Evolutionary conservation across 1,140 invertebrate genomes (phyloP).

Genomic region (Wasmannia auropunctata): DNA sequence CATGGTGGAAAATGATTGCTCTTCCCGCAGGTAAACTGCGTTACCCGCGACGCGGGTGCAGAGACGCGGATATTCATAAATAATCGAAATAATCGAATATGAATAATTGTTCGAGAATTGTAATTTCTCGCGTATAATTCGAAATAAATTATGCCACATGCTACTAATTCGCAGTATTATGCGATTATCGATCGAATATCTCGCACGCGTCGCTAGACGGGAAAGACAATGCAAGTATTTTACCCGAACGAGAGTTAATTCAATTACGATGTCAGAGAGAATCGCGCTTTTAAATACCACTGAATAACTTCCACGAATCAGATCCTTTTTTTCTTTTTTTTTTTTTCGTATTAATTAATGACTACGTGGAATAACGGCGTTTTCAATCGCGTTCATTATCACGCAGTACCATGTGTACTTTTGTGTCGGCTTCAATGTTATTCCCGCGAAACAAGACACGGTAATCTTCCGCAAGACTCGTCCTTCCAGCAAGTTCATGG

Average conservation of each 20-base stretch:
- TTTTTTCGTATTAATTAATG: slow-evolving; percentile 19
- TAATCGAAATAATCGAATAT: slow-evolving; percentile 45
- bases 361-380: slow-evolving; percentile 15
- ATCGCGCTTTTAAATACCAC: background rate
- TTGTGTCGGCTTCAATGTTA: background rate
- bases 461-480: background rate
- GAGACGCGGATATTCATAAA: background rate
- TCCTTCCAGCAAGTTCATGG: background rate
- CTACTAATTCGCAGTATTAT: background rate
- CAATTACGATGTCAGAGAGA: background rate
- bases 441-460: slow-evolving; percentile 30
- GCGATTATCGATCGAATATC: slow-evolving; percentile 4
- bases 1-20: slow-evolving; percentile 37
- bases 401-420: background rate
- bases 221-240: background rate
- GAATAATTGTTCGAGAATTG: background rate
- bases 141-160: background rate
- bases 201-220: background rate
- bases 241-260: background rate
- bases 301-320: background rate
- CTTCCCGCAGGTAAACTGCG: background rate
- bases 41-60: background rate
- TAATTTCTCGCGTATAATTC: slow-evolving; percentile 18
- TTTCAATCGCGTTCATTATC: slow-evolving; percentile 25
- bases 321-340: background rate